Conservation (phyloP, 2,888 invertebrate species). For the Heliconius ismenius region DNA sequence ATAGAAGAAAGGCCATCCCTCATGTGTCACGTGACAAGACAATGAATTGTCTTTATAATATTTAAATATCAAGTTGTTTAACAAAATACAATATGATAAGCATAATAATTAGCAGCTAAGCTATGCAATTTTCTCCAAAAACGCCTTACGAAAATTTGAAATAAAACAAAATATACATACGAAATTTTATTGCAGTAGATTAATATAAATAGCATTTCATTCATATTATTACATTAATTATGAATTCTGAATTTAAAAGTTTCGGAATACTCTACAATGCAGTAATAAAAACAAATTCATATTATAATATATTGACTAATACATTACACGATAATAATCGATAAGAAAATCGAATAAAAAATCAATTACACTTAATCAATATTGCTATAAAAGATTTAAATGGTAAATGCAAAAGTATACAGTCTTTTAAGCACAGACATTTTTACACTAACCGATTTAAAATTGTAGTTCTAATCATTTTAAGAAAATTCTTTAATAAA, state of each 20-base stretch:
- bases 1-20: too few relatives aligned
- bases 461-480: neutral
- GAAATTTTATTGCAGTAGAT: conserved; percentile 18
- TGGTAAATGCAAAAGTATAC: conserved; percentile 45
- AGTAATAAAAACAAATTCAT: neutral
- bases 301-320: conserved; percentile 1
- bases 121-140: too few relatives aligned
- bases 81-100: too few relatives aligned
- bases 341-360: conserved; percentile 4
- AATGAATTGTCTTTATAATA: too few relatives aligned
- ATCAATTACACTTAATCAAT: neutral
- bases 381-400: conserved; percentile 1
- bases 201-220: neutral
- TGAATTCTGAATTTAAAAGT: neutral
- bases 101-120: too few relatives aligned
- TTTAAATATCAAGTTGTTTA: too few relatives aligned
- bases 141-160: too few relatives aligned
- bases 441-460: neutral
- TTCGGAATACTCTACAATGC: neutral
- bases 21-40: too few relatives aligned
- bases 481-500: conserved; percentile 5
- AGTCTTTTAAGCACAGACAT: conserved; percentile 39
- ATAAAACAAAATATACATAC: neutral
- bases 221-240: neutral
- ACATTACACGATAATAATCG: conserved; percentile 7